These are phyloP conservation scores for Eucera pruinosa DNA, from an alignment of 2,888 invertebrate genomes.

Conservation along the genomic window DNA sequence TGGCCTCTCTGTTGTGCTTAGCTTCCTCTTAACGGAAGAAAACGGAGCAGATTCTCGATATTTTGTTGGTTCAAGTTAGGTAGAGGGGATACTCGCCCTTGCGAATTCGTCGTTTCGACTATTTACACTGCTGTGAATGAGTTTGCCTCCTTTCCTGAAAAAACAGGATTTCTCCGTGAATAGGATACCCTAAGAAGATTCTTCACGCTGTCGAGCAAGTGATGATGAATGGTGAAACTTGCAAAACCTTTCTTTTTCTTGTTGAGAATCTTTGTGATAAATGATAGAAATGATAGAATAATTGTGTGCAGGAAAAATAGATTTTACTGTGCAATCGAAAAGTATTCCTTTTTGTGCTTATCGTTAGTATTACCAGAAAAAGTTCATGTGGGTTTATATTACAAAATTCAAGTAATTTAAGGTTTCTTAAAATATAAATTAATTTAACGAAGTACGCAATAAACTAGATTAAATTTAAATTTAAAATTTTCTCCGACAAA, in stretches of 20 bases:
- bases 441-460: too few species aligned
- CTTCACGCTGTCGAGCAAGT: background rate
- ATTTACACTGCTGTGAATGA: background rate
- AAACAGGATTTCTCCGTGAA: background rate
- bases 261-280: background rate
- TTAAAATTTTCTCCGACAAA: too few species aligned
- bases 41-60: constrained; percentile 3
- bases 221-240: background rate
- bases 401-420: too few species aligned
- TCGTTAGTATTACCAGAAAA: too few species aligned
- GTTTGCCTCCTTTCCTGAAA: background rate
- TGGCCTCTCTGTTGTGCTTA: too few species aligned
- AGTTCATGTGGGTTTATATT: too few species aligned
- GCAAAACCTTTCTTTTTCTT: background rate
- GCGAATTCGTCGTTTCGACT: background rate
- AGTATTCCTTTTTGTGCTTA: too few species aligned
- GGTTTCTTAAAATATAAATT: too few species aligned
- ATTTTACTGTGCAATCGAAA: background rate
- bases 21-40: background rate
- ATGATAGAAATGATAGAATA: background rate
- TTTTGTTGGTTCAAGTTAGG: background rate
- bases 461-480: too few species aligned
- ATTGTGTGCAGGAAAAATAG: background rate
- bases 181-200: background rate
- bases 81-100: background rate